phyloP scores from a whole-genome alignment of 2,797 vertebrate species.

The Karalla daura region DNA sequence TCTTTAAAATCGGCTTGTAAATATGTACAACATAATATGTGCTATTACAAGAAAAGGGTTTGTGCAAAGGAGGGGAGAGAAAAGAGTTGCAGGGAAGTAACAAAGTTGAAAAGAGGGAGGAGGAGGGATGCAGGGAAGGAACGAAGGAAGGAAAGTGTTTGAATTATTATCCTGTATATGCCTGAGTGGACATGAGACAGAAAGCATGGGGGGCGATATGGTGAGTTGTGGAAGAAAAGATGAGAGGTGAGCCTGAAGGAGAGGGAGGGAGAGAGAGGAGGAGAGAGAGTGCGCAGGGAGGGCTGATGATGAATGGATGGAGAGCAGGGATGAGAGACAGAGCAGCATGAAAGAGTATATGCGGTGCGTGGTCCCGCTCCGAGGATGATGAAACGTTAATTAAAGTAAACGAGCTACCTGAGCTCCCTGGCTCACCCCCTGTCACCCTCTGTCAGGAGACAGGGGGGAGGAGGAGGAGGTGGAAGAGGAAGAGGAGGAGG shows the following conservation, averaged over 20 bases:
- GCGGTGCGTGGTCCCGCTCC: constrained; percentile 69
- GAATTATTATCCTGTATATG: constrained; percentile 74
- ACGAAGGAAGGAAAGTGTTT: constrained; percentile 71
- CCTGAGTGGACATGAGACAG: constrained; percentile 68
- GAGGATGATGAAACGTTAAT: constrained; percentile 85
- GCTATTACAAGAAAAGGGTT: neutral
- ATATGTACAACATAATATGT: constrained; percentile 40
- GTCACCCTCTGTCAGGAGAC: constrained; percentile 79
- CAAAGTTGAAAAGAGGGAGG: constrained; percentile 6
- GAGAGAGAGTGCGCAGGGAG: constrained; percentile 23
- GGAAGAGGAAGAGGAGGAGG: neutral
- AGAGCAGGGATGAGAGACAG: constrained; percentile 73
- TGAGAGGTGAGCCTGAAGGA: constrained; percentile 68
- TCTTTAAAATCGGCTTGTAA: constrained; percentile 9
- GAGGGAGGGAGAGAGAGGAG: constrained; percentile 8
- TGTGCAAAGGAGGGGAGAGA: constrained; percentile 27
- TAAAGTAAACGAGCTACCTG: constrained; percentile 86
- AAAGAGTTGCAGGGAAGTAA: constrained; percentile 20
- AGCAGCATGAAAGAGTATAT: constrained; percentile 73
- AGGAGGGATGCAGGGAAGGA: constrained; percentile 35
- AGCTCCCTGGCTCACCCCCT: constrained; percentile 79
- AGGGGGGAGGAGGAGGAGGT: constrained; percentile 16
- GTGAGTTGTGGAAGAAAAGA: constrained; percentile 64
- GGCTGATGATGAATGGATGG: constrained; percentile 83
- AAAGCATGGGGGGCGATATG: constrained; percentile 49